Evolutionary conservation across 2,113 vertebrate species (phyloP).

Genomic region (Bolborhynchus lineola): DNA sequence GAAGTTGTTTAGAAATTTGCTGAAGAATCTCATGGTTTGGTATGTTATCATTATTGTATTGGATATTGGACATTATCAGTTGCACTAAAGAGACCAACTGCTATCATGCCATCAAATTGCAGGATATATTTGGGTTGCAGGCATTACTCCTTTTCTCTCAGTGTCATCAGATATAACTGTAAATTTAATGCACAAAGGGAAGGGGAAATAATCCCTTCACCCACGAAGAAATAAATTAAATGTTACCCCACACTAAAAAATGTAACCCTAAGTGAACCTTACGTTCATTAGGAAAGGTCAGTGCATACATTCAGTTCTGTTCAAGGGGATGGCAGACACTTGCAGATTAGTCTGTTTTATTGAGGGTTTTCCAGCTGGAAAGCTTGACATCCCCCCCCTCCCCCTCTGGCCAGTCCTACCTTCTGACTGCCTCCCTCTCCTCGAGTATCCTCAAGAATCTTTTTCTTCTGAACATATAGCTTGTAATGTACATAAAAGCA

Average conservation of each 20-base stretch:
- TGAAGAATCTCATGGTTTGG: slow-evolving; percentile 30
- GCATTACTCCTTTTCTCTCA: slow-evolving; percentile 24
- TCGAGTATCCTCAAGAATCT: slow-evolving; percentile 66
- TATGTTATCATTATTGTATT: slow-evolving; percentile 13
- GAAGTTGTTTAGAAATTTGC: neutral
- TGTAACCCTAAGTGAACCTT: slow-evolving; percentile 27
- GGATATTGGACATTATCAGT: slow-evolving; percentile 38
- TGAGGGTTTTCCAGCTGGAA: slow-evolving; percentile 16
- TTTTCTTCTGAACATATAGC: slow-evolving; percentile 48
- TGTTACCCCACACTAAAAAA: neutral
- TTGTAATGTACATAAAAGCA: slow-evolving; percentile 74
- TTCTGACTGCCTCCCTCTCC: neutral
- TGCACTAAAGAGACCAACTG: slow-evolving; percentile 35
- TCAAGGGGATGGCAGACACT: neutral
- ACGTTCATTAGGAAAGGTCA: neutral
- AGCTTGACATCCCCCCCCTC: neutral
- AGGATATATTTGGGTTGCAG: slow-evolving; percentile 59
- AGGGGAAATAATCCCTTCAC: slow-evolving; percentile 33
- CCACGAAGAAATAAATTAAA: slow-evolving; percentile 26
- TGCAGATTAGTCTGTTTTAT: slow-evolving; percentile 17
- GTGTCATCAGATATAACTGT: slow-evolving; percentile 58
- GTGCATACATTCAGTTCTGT: neutral
- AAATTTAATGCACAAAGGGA: slow-evolving; percentile 35
- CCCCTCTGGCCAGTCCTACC: neutral
- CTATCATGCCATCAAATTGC: slow-evolving; percentile 50